Conservation (phyloP, 1,140 invertebrate genomes). For the Mylabris phalerata region DNA sequence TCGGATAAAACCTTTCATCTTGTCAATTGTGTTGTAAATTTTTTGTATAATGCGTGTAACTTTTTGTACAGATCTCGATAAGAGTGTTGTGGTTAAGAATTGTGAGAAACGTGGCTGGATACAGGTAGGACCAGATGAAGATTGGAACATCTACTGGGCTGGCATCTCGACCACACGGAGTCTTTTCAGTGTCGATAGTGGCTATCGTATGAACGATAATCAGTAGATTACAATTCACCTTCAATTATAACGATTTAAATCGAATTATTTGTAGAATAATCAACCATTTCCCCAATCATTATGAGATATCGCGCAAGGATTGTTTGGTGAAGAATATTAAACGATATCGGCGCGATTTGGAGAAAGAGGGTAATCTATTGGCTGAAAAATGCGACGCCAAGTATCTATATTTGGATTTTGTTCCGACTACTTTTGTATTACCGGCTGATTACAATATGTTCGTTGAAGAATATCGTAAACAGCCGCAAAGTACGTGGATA, state of each 20-base stretch:
- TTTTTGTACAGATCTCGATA: conserved; percentile 90
- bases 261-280: conserved; percentile 53
- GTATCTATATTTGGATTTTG: conserved; percentile 80
- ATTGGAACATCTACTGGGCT: conserved; percentile 97
- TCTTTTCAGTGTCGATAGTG: conserved; percentile 88
- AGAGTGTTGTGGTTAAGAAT: conserved; percentile 90
- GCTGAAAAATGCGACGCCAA: conserved; percentile 70
- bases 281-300: conserved; percentile 92
- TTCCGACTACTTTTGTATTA: conserved; percentile 87
- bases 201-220: conserved; percentile 85
- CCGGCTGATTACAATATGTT: conserved; percentile 95
- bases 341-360: conserved; percentile 83
- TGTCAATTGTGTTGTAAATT: too few relatives aligned
- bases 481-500: conserved; percentile 90
- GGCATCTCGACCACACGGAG: conserved; percentile 82
- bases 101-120: conserved; percentile 90
- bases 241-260: conserved; percentile 1
- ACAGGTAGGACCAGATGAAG: conserved; percentile 85
- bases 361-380: conserved; percentile 79
- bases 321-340: conserved; percentile 94
- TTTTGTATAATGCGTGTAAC: conserved; percentile 51
- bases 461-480: conserved; percentile 88
- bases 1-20: too few relatives aligned
- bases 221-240: conserved; percentile 55
- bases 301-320: conserved; percentile 91